Base-by-base conservation (phyloP, 2,797 vertebrate genomes). In the Chromobotia macracanthus region DNA sequence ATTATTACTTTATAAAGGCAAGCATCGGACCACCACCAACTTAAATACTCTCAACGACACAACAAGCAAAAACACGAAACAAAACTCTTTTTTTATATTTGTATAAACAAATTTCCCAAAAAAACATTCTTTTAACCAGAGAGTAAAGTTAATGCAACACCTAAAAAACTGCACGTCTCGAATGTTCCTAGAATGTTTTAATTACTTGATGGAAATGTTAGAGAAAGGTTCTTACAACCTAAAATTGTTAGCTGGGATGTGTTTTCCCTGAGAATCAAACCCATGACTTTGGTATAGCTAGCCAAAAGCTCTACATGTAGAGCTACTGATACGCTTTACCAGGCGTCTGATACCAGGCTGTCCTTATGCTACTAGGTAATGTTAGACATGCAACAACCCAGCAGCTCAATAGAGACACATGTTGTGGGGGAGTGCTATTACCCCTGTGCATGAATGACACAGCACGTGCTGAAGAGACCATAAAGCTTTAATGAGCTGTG, bases 401-500 rank as follows among this genome's bases (percentile, higher is more conserved):
- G 28, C 35, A 25, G 10, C 21, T 69, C 41, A 69, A 77, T 46
- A 77, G 55, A 77, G 66, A 77, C 66, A 69, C 25, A 53, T 78
- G 76, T 78, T 70, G 44, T 3, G 35, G 35, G 75, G 67, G 50
- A 48, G 46, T 63, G 48, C 4, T 12, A 28, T 60, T 31, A 68
- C 35, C 63, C 48, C 70, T 56, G 71, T 78, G 38, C 35, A 56
- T 82, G 79, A 76, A 79, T 65, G 83, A 86, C 80, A 82, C 66
- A 72, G 67, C 55, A 72, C 67, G 19, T 72, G 28, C 73, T 77
- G 69, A 67, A 66, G 68, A 74, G 73, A 51, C 21, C 46, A 80
- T 83, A 66, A 77, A 83, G 55, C 44, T 83, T 86, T 85, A 85
- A 87, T 85, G 82, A 84, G 80, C 64, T 67, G 50, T 75, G 80